Percentiles rank a stretch among this genome's conserved stretches.
Conservation (phyloP, 2,888 invertebrate species). For the Hirtodrosophila duncani region DNA sequence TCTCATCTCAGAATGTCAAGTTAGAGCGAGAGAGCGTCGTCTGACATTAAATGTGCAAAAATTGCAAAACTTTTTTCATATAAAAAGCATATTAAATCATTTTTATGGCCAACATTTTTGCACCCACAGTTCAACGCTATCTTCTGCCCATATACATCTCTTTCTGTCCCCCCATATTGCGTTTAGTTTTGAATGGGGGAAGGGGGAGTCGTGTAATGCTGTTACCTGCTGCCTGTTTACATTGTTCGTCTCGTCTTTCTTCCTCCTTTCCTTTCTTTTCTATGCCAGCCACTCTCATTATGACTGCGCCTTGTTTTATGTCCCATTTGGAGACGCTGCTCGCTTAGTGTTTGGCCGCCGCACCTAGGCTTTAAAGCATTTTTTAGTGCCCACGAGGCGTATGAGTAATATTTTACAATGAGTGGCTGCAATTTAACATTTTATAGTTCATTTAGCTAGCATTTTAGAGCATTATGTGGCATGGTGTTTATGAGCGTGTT, state of each 20-base stretch:
- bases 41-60: conserved; percentile 60
- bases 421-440: neutral
- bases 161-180: too few relatives aligned
- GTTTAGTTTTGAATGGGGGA: conserved; percentile 31
- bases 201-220: neutral
- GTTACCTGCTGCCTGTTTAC: conserved; percentile 7
- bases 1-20: conserved; percentile 54
- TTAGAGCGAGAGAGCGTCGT: too few relatives aligned
- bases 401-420: conserved; percentile 34
- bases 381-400: conserved; percentile 20
- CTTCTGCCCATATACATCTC: conserved; percentile 36
- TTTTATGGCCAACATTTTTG: conserved; percentile 58
- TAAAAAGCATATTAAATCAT: conserved; percentile 70
- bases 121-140: conserved; percentile 33
- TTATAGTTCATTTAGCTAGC: conserved; percentile 27
- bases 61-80: conserved; percentile 72
- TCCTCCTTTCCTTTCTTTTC: conserved; percentile 17
- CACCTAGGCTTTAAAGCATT: conserved; percentile 4
- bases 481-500: too few relatives aligned
- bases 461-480: neutral
- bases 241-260: neutral
- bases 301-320: conserved; percentile 32
- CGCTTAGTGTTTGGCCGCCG: conserved; percentile 4
- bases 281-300: conserved; percentile 29
- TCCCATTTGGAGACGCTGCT: conserved; percentile 13